A percentile compares a stretch with the other conserved stretches of the same genome.
These are phyloP conservation scores for Trogon melanurus DNA, from an alignment of 2,113 vertebrate species.

Conservation along the genomic window DNA sequence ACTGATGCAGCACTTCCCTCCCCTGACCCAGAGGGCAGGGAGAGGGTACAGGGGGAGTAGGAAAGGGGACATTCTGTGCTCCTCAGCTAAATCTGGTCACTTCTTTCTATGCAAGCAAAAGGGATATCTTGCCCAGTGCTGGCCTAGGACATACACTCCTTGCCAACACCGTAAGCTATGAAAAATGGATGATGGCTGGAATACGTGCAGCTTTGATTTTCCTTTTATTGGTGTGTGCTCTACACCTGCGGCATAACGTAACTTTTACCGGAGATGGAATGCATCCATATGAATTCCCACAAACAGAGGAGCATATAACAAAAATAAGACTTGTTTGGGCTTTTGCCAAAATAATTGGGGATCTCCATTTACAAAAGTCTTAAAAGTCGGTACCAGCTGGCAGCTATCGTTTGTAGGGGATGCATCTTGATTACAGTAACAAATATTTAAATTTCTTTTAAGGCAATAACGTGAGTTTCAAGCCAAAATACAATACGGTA, in stretches of 20 bases:
- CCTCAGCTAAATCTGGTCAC: background rate
- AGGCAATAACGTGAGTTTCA: background rate
- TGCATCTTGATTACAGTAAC: background rate
- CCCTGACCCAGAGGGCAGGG: no score
- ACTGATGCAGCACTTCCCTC: background rate
- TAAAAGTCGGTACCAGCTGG: background rate
- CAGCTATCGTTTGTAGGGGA: slow-evolving; percentile 9
- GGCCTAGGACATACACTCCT: background rate
- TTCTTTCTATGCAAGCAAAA: background rate
- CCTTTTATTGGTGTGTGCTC: background rate
- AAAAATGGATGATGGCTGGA: background rate
- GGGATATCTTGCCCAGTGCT: fast-evolving
- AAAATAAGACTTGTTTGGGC: background rate
- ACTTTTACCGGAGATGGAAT: background rate
- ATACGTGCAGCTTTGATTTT: background rate
- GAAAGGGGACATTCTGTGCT: background rate
- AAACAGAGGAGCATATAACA: background rate
- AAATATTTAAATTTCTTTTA: background rate
- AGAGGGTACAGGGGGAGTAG: background rate
- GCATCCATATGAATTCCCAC: background rate
- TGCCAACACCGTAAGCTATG: background rate
- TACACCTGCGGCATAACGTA: background rate
- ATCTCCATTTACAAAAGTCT: slow-evolving; percentile 2
- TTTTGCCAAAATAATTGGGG: slow-evolving; percentile 31
- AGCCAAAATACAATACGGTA: background rate